Conservation (phyloP, 1,140 invertebrate species). For the Drosophila virilis region DNA sequence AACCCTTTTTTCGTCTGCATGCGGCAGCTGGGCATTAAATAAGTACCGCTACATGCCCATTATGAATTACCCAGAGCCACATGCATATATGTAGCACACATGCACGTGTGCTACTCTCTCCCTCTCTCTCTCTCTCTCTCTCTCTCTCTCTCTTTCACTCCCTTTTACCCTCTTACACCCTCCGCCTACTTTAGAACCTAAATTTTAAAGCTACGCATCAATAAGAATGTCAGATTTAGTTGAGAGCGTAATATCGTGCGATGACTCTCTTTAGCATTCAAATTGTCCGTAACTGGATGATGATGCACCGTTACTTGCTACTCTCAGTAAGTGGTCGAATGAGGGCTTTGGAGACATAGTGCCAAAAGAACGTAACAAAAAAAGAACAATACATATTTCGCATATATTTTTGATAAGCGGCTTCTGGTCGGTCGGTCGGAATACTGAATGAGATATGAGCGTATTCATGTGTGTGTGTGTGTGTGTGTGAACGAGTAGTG, state of each 20-base stretch:
- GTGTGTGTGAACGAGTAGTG: constrained; percentile 17
- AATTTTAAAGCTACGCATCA: constrained; percentile 12
- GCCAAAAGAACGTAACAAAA: constrained; percentile 36
- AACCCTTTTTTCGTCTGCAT: constrained; percentile 43
- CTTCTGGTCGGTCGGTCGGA: constrained; percentile 13
- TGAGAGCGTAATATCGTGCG: constrained; percentile 18
- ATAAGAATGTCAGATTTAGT: constrained; percentile 8
- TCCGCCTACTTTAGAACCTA: constrained; percentile 11
- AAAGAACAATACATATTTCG: constrained; percentile 39
- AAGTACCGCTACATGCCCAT: constrained; percentile 37
- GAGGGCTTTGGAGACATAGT: constrained; percentile 38
- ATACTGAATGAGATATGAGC: constrained; percentile 38
- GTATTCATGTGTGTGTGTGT: constrained; percentile 1
- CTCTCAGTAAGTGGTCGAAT: neutral
- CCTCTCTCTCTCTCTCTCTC: neutral
- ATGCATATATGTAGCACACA: constrained; percentile 5
- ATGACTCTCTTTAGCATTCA: constrained; percentile 32
- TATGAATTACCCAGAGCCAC: constrained; percentile 38
- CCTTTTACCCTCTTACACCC: neutral
- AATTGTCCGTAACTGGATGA: constrained; percentile 33
- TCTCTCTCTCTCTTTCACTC: neutral
- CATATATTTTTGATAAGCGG: constrained; percentile 50
- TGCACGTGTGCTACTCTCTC: constrained; percentile 7
- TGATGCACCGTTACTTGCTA: constrained; percentile 36
- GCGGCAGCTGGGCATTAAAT: constrained; percentile 39